Conservation (phyloP, 2,888 invertebrate species). For the Clistopyga incitator region DNA sequence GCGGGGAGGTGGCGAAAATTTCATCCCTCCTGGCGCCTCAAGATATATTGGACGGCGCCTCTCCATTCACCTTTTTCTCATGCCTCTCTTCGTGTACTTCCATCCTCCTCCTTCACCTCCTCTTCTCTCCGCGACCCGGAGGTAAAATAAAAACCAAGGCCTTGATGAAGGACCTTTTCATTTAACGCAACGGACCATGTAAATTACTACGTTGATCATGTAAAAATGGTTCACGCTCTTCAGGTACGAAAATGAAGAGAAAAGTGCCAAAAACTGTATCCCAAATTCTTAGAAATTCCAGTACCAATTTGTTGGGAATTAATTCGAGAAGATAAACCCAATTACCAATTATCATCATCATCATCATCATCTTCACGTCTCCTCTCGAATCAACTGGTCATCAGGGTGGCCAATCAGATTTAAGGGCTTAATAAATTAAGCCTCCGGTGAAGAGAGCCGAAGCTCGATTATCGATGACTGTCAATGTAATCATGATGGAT, state of each 20-base stretch:
- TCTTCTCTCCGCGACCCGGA: background rate
- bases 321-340: background rate
- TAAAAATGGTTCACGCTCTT: background rate
- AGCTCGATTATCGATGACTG: conserved; percentile 73
- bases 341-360: background rate
- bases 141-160: conserved; percentile 12
- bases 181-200: no score
- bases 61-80: conserved; percentile 61
- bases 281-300: no score
- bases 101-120: conserved; percentile 8
- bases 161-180: background rate
- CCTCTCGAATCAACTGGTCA: background rate
- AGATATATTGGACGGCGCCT: conserved; percentile 79
- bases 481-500: conserved; percentile 75
- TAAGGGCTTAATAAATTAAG: conserved; percentile 8
- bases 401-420: conserved; percentile 12
- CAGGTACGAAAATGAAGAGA: background rate
- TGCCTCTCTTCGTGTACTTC: conserved; percentile 12
- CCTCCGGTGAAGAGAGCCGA: background rate
- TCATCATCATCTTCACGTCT: background rate
- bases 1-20: conserved; percentile 80
- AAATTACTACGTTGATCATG: no score
- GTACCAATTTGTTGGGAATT: no score
- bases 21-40: conserved; percentile 78
- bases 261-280: no score